These are phyloP conservation scores for Thryonomys swinderianus DNA, from an alignment of 2,113 vertebrate species.

Conservation along the genomic window DNA sequence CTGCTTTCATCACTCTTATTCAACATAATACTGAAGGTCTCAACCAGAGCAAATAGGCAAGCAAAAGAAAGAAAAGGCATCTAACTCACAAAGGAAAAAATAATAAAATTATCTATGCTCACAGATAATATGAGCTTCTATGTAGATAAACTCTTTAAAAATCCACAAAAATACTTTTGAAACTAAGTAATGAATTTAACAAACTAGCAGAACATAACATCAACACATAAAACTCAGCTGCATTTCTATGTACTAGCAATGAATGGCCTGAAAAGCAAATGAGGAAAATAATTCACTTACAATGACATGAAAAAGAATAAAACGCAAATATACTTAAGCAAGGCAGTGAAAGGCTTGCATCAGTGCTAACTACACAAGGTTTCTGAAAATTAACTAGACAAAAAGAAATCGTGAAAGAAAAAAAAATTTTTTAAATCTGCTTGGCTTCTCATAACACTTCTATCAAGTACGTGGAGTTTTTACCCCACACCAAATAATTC, in stretches of 20 bases:
- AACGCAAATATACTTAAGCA: background rate
- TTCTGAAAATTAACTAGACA: background rate
- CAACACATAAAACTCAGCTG: background rate
- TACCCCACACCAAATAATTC: background rate
- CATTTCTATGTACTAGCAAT: background rate
- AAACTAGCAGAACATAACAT: background rate
- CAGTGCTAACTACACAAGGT: background rate
- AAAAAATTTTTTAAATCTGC: background rate
- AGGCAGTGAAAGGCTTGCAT: background rate
- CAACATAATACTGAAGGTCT: background rate
- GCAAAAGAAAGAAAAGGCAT: background rate
- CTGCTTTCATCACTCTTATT: background rate
- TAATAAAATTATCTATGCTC: background rate
- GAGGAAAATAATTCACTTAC: background rate
- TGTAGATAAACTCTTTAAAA: background rate
- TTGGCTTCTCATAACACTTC: background rate
- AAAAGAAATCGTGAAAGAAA: background rate
- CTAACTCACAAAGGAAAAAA: background rate
- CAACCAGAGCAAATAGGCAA: background rate
- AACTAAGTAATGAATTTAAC: slow-evolving; percentile 21
- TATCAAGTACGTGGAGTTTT: background rate
- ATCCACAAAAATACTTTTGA: background rate
- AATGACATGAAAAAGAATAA: background rate
- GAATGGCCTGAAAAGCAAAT: background rate
- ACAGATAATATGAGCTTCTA: background rate